Conservation (phyloP, 2,113 vertebrate genomes). For the Lophura nycthemera region DNA sequence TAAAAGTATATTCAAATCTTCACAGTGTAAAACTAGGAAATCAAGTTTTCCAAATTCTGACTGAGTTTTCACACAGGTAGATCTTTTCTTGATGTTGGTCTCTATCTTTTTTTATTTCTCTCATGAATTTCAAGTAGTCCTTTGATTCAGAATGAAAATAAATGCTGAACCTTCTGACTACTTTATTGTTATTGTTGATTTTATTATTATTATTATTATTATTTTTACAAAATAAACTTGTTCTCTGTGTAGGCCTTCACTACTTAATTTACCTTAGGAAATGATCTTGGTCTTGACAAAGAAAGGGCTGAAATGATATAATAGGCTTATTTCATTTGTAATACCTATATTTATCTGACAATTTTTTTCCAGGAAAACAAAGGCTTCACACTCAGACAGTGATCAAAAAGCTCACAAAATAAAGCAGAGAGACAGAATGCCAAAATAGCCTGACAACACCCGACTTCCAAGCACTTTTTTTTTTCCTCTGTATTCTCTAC, state of each 20-base stretch:
- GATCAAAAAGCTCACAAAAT: conserved; percentile 48
- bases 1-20: neutral
- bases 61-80: neutral
- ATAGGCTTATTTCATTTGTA: conserved; percentile 35
- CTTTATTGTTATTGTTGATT: neutral
- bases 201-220: neutral
- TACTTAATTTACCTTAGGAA: conserved; percentile 10
- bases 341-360: conserved; percentile 32
- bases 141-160: neutral
- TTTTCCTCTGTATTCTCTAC: neutral
- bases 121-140: neutral
- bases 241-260: neutral
- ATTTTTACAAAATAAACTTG: neutral
- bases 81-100: neutral
- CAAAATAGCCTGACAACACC: neutral
- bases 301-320: conserved; percentile 3
- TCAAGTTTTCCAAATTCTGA: neutral
- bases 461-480: neutral
- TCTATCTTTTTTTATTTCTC: neutral
- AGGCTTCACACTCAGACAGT: neutral
- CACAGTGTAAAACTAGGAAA: neutral
- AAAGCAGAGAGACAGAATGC: neutral
- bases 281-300: neutral
- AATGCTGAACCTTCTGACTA: neutral
- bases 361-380: conserved; percentile 12